Evolutionary conservation across 2,113 vertebrate species (phyloP), one percentile per base, ranked within the genome.

Genomic region (Rhinoderma darwinii): DNA sequence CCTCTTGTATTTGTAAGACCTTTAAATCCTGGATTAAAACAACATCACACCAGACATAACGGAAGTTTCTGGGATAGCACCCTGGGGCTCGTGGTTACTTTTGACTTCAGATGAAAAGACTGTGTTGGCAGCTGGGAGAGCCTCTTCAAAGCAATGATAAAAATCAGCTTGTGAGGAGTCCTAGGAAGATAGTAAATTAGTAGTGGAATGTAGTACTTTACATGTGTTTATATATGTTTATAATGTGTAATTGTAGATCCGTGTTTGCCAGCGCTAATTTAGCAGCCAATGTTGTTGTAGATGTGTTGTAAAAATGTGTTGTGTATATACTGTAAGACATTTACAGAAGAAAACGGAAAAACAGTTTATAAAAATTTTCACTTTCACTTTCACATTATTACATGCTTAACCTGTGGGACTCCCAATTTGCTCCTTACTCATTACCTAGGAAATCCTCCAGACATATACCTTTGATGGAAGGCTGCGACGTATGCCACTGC

Each of bases 101-200:
- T 54, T 54, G 50, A 79, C 75, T 77, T 79, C 20, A 79, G 50
- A 79, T 79, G 20, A 79, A 79, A 79, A 8, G 76, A 27, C 75
- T 51, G 22, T 51, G 27, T 47, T 51, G 14, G 47, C 50, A 79
- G 50, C 50, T 37, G 17, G 47, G 47, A 20, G 76, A 79, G 25
- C 7, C 50, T 30, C 30, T 35, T 37, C 76, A 56, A 79, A 54
- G 76, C 47, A 54, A 32, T 32, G 27, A 32, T 7, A 32, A 63
- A 74, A 18, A 17, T 10, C 47, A 35, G 75, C 30, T 30, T 32
- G 27, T 77, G 32, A 51, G 25, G 25, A 75, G 73, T 75, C 11
- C 5, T 27, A 25, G 39, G 17, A 77, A 32, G 75, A 76, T 50
- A 50, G 74, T 18, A 7, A 18, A 50, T 77, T 22, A 77, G 18